A percentile compares a stretch with the other conserved stretches of the same genome.
Conservation (phyloP, 1,140 invertebrate genomes). For the Nymphalis io region DNA sequence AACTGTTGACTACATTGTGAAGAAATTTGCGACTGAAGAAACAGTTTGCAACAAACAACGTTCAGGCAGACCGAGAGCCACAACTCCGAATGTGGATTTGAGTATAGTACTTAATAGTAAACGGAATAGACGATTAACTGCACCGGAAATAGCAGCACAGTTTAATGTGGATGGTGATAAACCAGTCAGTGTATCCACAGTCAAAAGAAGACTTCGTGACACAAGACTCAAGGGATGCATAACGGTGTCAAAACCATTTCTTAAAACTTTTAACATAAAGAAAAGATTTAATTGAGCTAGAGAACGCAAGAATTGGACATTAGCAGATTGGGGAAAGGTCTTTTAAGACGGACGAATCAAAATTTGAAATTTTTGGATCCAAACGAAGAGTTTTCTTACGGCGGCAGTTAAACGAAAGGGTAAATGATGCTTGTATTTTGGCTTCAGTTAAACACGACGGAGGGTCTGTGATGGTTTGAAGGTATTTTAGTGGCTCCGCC, state of each 20-base stretch:
- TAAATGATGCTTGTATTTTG: neutral
- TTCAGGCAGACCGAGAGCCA: neutral
- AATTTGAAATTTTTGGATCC: constrained; percentile 10
- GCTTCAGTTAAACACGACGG: constrained; percentile 30
- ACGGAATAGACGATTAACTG: constrained; percentile 6
- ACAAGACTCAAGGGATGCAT: neutral
- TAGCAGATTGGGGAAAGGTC: constrained; percentile 1
- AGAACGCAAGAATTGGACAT: constrained; percentile 14
- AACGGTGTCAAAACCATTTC: too few species aligned
- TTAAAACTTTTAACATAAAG: too few species aligned
- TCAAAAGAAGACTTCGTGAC: neutral
- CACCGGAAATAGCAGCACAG: neutral
- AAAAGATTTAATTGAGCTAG: constrained; percentile 16
- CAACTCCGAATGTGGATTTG: neutral
- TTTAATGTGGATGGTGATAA: too few species aligned
- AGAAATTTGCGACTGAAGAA: too few species aligned
- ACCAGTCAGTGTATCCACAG: neutral
- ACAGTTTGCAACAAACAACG: too few species aligned
- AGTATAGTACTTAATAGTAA: neutral
- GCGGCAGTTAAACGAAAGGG: too few species aligned
- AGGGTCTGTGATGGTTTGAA: constrained; percentile 31
- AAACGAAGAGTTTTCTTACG: neutral
- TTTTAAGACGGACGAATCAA: constrained; percentile 10
- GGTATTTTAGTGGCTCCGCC: constrained; percentile 15
- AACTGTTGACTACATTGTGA: too few species aligned